Evolutionary conservation across 2,797 vertebrate genomes (phyloP).

Genomic region (Rhabdophis nuchalis): DNA sequence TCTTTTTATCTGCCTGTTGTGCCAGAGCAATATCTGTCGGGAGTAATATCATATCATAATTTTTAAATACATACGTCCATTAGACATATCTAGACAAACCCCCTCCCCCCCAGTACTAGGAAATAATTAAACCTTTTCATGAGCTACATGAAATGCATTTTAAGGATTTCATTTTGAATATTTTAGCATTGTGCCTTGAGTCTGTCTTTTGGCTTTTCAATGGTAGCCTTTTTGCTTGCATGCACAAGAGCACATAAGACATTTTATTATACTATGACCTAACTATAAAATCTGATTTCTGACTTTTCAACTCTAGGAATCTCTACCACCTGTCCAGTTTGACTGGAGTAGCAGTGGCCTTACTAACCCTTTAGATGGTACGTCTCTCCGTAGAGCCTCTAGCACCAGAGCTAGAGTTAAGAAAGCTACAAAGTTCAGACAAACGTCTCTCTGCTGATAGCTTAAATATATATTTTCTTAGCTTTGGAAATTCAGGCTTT

Average conservation of each 20-base stretch:
- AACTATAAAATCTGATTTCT: slow-evolving; percentile 75
- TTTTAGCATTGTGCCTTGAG: background rate
- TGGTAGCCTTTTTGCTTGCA: slow-evolving; percentile 61
- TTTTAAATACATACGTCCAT: background rate
- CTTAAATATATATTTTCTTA: slow-evolving; percentile 67
- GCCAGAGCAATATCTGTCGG: background rate
- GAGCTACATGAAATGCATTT: background rate
- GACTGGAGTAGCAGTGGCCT: slow-evolving; percentile 92
- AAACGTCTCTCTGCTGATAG: slow-evolving; percentile 80
- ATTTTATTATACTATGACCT: slow-evolving; percentile 70
- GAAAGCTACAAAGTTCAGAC: slow-evolving; percentile 82
- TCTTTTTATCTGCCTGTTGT: background rate
- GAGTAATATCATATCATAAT: background rate
- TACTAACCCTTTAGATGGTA: slow-evolving; percentile 95
- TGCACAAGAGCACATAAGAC: slow-evolving; percentile 56
- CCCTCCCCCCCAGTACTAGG: background rate
- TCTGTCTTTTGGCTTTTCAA: slow-evolving; percentile 42
- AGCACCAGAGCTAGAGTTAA: slow-evolving; percentile 89
- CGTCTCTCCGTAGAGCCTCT: slow-evolving; percentile 89
- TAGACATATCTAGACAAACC: background rate
- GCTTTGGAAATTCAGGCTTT: slow-evolving; percentile 82
- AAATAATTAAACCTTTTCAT: background rate
- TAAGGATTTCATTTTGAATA: background rate
- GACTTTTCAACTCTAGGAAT: slow-evolving; percentile 82
- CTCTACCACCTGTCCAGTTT: slow-evolving; percentile 82